phyloP scores from a whole-genome alignment of 1,140 invertebrate species.

The Nomia melanderi region DNA sequence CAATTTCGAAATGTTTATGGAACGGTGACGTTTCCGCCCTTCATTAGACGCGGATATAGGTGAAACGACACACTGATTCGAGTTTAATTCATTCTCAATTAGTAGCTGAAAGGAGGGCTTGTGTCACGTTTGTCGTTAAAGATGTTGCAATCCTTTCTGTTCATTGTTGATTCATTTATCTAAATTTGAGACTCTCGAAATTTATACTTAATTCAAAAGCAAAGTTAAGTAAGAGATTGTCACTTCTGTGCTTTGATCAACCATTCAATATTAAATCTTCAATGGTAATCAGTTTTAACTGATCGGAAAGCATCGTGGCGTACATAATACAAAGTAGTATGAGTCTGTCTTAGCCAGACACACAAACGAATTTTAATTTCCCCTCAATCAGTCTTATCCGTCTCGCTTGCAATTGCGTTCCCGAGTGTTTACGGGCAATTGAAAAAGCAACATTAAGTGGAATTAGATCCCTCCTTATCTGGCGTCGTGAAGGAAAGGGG shows the following conservation, averaged over 20 bases:
- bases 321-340: background rate
- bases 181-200: too few relatives aligned
- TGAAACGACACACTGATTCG: conserved; percentile 71
- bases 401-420: background rate
- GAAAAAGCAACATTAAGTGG: conserved; percentile 23
- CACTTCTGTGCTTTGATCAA: too few relatives aligned
- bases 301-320: too few relatives aligned
- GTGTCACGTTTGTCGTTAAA: too few relatives aligned
- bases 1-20: conserved; percentile 77
- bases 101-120: background rate
- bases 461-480: conserved; percentile 34
- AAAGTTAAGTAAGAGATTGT: too few relatives aligned
- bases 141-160: too few relatives aligned
- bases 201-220: too few relatives aligned
- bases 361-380: background rate
- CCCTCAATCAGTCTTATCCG: background rate
- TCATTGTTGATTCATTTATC: too few relatives aligned
- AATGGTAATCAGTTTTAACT: too few relatives aligned
- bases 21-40: conserved; percentile 72
- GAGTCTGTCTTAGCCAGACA: background rate
- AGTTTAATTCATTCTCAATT: conserved; percentile 71
- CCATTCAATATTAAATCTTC: too few relatives aligned
- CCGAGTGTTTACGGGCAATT: background rate
- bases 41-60: conserved; percentile 66
- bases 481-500: conserved; percentile 20